Conservation (phyloP, 2,888 invertebrate genomes). For the Scrobipalpa atriplicella region DNA sequence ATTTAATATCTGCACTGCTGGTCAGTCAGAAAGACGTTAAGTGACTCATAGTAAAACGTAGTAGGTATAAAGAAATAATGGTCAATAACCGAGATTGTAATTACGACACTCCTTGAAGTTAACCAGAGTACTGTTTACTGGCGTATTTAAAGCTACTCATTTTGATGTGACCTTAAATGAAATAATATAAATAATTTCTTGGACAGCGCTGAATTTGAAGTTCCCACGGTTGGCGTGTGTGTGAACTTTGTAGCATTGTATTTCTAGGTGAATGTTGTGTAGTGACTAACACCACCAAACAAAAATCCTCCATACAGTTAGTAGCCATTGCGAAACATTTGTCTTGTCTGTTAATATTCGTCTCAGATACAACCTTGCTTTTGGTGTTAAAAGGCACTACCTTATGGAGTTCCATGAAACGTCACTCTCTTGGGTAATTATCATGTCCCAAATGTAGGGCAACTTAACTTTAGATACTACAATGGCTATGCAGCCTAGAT, state of each 20-base stretch:
- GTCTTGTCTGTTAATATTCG: constrained; percentile 57
- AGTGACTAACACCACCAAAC: constrained; percentile 48
- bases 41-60: neutral
- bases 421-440: constrained; percentile 38
- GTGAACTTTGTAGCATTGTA: constrained; percentile 76
- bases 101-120: neutral
- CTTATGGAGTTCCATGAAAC: constrained; percentile 44
- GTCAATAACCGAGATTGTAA: neutral
- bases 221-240: constrained; percentile 64
- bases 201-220: constrained; percentile 21
- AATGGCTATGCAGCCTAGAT: neutral
- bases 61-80: neutral
- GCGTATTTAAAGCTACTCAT: neutral
- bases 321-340: constrained; percentile 63
- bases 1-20: too few relatives aligned
- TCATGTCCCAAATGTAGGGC: constrained; percentile 31
- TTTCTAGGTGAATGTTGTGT: constrained; percentile 63
- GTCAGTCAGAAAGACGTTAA: neutral
- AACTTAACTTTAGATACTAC: constrained; percentile 9
- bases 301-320: constrained; percentile 52
- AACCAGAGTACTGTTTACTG: neutral
- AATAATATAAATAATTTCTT: constrained; percentile 9
- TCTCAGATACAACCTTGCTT: constrained; percentile 62
- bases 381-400: constrained; percentile 54
- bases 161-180: constrained; percentile 17